Conservation (phyloP, 2,113 vertebrate species). For the Eulacestoma nigropectus region DNA sequence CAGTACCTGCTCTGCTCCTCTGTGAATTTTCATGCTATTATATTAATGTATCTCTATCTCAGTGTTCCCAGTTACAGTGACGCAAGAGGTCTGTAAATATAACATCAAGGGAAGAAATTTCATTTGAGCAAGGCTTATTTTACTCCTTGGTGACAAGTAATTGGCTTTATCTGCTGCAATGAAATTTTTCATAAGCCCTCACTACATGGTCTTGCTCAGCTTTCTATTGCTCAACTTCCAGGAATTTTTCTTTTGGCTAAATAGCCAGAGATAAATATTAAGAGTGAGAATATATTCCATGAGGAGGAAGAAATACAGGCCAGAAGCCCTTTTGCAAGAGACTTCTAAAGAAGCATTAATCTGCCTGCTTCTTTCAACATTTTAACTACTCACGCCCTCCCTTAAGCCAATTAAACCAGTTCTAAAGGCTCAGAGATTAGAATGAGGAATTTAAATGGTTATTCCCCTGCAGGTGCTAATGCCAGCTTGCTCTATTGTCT, state of each 20-base stretch:
- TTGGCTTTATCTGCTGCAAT: constrained; percentile 15
- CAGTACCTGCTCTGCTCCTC: background rate
- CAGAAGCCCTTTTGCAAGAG: background rate
- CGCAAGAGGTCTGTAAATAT: background rate
- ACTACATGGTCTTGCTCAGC: background rate
- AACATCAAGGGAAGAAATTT: background rate
- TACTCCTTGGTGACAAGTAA: background rate
- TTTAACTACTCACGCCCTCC: background rate
- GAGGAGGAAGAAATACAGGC: background rate
- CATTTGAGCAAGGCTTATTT: background rate
- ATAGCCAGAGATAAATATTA: background rate
- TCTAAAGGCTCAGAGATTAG: background rate
- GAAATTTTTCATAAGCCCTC: constrained; percentile 19
- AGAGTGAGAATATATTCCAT: background rate
- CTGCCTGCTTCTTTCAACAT: background rate
- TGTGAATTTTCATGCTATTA: background rate
- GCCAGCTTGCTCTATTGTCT: background rate
- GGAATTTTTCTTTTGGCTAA: background rate
- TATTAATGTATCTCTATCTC: background rate
- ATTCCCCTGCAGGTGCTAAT: background rate
- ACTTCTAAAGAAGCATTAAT: background rate
- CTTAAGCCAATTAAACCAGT: background rate
- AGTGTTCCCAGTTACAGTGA: background rate
- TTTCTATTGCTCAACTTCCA: background rate
- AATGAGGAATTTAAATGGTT: background rate